A percentile compares a stretch with the other conserved stretches of the same genome.
phyloP scores from a whole-genome alignment of 2,888 invertebrate genomes.

The Himalopsyche tibetana region DNA sequence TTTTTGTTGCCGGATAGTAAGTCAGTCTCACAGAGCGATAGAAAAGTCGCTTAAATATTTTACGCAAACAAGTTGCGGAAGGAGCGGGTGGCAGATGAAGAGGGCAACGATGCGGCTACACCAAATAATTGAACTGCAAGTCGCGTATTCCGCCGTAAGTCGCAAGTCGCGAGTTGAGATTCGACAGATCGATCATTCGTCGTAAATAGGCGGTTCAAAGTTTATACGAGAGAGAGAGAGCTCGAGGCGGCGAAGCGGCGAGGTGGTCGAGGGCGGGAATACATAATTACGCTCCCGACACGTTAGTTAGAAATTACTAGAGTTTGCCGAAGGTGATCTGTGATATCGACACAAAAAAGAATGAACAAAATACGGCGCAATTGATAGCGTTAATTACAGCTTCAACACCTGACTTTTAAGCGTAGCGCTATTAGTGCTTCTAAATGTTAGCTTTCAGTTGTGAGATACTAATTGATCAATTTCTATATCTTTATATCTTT shows the following conservation, averaged over 20 bases:
- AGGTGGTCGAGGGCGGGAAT: slow-evolving; percentile 10
- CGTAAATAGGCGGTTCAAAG: slow-evolving; percentile 34
- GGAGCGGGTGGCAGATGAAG: neutral
- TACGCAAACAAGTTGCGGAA: neutral
- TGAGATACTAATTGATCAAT: no score
- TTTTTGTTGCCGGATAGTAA: no score
- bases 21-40: no score
- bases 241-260: slow-evolving; percentile 4
- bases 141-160: slow-evolving; percentile 14
- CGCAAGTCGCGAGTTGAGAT: slow-evolving; percentile 24
- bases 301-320: neutral
- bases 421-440: no score
- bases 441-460: no score
- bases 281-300: neutral
- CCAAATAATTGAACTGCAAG: neutral
- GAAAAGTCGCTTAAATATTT: no score
- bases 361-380: no score
- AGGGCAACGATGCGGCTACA: neutral
- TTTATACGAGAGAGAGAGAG: slow-evolving; percentile 4
- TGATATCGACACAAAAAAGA: neutral
- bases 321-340: neutral
- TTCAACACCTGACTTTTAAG: no score
- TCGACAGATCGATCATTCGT: slow-evolving; percentile 8
- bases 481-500: no score
- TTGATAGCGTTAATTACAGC: no score